Evolutionary conservation across 1,140 invertebrate genomes (phyloP), one percentile per base, ranked within the genome.

Genomic region (Philaenus spumarius): DNA sequence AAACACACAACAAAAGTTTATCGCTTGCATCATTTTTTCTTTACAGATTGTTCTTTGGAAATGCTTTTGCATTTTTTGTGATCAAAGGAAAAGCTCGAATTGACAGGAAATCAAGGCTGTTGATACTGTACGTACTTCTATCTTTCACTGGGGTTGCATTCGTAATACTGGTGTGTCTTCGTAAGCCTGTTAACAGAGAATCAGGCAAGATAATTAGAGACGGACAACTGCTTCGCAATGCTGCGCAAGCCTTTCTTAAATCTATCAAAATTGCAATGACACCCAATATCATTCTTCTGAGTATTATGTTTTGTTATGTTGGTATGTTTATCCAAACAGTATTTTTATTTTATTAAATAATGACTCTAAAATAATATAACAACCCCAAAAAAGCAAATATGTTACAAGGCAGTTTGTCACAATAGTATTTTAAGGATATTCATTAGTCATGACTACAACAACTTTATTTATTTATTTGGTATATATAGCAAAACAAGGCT

Each of bases 241-340:
- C 26, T 3, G 26, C 9, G 76, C 63, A 83, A 58, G 89, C 89
- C 0, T 75, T 94, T 1, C 78, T 77, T 61, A 84, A 85, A 42
- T 88, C 93, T 0, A 75, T 90, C n/a, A 77, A 75, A 53, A 73
- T 97, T 1, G 87, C 95, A 63, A 72, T 83, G 26, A 93, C 90
- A 0, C 80, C 78, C 20, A 82, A 90, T 51, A 97, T 97, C 90
- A 65, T 95, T 6, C 68, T 95, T 1, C 75, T 97, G 1, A 84
- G 85, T 58, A 68, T 93, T 34, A 87, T 89, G 0, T 97, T 97
- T 72, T 82, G 92, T 56, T 97, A 95, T 69, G 95, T 92, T 43
- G 86, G 86, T 89, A 69, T 55, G 20, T 48, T 5, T 30, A 30
- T 4, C 3, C 9, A 4, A 4, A 30, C 26, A 30, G 3, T 30